Conservation (phyloP, 2,797 vertebrate genomes). For the Ctenopoma multispine region DNA sequence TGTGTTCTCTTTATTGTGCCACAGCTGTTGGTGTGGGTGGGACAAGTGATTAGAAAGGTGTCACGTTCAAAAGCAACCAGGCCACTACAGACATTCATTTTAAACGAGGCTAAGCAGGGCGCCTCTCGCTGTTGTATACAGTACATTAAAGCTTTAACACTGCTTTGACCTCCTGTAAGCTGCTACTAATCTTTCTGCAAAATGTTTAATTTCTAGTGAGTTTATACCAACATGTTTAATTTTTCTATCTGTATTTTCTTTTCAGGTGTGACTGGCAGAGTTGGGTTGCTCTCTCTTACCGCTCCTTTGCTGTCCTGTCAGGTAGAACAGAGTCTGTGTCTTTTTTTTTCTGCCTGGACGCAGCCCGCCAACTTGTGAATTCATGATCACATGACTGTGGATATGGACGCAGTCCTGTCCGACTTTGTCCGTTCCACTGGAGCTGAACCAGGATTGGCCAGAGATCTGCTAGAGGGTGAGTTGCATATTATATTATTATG, state of each 20-base stretch:
- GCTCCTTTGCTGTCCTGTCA: conserved; percentile 29
- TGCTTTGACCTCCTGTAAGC: conserved; percentile 9
- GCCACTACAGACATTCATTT: conserved; percentile 27
- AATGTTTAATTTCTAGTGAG: conserved; percentile 1
- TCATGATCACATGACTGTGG: conserved; percentile 93
- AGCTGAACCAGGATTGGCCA: conserved; percentile 95
- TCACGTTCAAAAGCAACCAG: conserved; percentile 52
- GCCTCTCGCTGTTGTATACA: not conserved
- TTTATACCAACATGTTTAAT: conserved; percentile 16
- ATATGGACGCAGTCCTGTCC: conserved; percentile 97
- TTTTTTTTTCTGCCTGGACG: conserved; percentile 64
- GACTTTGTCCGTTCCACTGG: conserved; percentile 98
- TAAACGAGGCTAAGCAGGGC: conserved; percentile 22
- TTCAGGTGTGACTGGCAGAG: conserved; percentile 73
- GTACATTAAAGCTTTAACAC: not conserved
- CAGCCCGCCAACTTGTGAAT: conserved; percentile 76
- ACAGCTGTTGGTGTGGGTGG: conserved; percentile 46
- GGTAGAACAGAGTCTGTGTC: conserved; percentile 46
- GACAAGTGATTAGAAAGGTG: conserved; percentile 58
- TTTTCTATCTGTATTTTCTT: conserved; percentile 3
- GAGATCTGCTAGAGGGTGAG: conserved; percentile 95
- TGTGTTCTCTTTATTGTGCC: conserved; percentile 13
- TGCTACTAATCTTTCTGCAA: conserved; percentile 17
- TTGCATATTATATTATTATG: not conserved
- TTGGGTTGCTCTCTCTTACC: conserved; percentile 37